Conservation (phyloP, 2,888 invertebrate genomes). For the Scrobipalpa costella region DNA sequence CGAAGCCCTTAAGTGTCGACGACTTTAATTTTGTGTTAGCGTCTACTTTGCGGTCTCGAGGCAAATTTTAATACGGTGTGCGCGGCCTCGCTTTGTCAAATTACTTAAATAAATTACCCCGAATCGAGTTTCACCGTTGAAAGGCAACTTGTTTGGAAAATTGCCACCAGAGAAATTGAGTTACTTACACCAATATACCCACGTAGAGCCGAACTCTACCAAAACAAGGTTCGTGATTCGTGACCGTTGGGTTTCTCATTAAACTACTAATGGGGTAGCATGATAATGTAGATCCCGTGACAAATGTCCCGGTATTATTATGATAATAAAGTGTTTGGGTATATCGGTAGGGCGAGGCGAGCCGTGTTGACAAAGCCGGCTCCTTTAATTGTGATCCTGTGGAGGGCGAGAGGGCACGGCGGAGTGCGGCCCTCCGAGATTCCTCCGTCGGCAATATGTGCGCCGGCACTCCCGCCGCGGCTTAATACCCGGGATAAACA, state of each 20-base stretch:
- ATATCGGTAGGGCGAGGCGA: constrained; percentile 41
- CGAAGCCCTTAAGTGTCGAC: constrained; percentile 78
- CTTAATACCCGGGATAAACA: constrained; percentile 70
- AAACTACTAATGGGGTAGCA: constrained; percentile 26
- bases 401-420: constrained; percentile 44
- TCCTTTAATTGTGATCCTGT: constrained; percentile 66
- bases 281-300: constrained; percentile 32
- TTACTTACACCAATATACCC: constrained; percentile 20
- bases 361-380: constrained; percentile 60
- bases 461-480: constrained; percentile 60
- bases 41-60: constrained; percentile 76
- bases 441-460: constrained; percentile 60
- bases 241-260: constrained; percentile 26
- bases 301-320: constrained; percentile 37
- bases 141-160: constrained; percentile 60
- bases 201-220: constrained; percentile 7
- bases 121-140: constrained; percentile 62
- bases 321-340: constrained; percentile 44
- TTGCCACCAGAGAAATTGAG: constrained; percentile 46
- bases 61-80: constrained; percentile 76
- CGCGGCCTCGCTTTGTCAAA: constrained; percentile 69
- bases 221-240: constrained; percentile 16
- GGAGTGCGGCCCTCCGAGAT: constrained; percentile 48
- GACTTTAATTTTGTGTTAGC: constrained; percentile 80
- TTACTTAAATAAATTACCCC: constrained; percentile 75